A percentile compares a stretch with the other conserved stretches of the same genome.
Evolutionary conservation across 2,797 vertebrate genomes (phyloP).

Genomic region (Corythornis leucogaster): DNA sequence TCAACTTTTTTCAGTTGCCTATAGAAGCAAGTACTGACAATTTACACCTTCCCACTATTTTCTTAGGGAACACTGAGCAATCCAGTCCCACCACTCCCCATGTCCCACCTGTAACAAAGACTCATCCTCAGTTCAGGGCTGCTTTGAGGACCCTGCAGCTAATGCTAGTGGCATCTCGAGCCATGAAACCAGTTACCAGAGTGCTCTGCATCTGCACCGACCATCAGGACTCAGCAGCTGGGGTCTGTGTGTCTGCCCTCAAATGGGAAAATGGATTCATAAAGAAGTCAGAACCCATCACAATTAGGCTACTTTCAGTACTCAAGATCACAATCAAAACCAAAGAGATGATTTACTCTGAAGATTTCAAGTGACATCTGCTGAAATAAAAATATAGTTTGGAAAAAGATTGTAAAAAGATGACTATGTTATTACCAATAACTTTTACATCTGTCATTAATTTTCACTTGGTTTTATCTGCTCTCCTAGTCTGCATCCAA

Average conservation of each 20-base stretch:
- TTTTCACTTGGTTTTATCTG: conserved; percentile 71
- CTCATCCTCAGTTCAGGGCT: neutral
- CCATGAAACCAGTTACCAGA: neutral
- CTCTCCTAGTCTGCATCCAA: conserved; percentile 52
- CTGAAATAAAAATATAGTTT: conserved; percentile 69
- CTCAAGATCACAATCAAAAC: conserved; percentile 23
- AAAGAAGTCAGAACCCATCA: conserved; percentile 16
- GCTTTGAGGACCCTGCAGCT: neutral
- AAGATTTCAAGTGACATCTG: conserved; percentile 62
- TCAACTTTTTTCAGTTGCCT: neutral
- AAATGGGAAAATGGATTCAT: neutral
- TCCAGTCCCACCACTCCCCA: neutral
- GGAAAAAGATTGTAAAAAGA: conserved; percentile 45
- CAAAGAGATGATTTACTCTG: conserved; percentile 28
- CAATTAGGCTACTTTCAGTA: conserved; percentile 30
- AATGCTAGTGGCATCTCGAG: neutral
- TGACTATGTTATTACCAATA: conserved; percentile 42
- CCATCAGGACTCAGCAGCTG: neutral
- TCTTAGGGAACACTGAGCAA: neutral
- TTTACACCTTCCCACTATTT: neutral
- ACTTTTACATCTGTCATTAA: conserved; percentile 72
- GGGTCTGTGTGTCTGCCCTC: neutral
- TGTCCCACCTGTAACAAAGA: fast-evolving
- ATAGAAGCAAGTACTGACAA: neutral
- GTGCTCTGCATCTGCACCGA: neutral